Evolutionary conservation across 2,888 invertebrate species (phyloP).

Genomic region (Tetrapedia diversipes): DNA sequence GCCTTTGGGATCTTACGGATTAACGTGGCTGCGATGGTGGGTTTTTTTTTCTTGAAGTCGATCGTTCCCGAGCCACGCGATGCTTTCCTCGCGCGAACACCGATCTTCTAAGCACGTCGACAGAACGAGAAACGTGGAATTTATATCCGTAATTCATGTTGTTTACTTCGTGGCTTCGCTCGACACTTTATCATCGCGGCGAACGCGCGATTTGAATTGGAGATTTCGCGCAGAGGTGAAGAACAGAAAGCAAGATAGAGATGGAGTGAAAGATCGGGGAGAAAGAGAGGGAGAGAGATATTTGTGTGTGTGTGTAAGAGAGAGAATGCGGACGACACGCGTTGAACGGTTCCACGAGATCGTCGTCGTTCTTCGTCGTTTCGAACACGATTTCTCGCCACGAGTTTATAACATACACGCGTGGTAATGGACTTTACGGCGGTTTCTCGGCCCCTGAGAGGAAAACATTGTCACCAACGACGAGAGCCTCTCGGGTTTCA

Average conservation of each 20-base stretch:
- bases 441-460: background rate
- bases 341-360: background rate
- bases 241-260: background rate
- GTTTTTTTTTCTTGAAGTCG: no score
- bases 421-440: slow-evolving; percentile 22
- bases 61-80: no score
- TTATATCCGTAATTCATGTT: slow-evolving; percentile 33
- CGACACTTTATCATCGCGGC: slow-evolving; percentile 25
- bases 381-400: background rate
- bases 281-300: background rate
- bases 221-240: slow-evolving; percentile 23
- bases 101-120: background rate
- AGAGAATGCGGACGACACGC: no score
- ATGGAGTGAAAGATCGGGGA: background rate
- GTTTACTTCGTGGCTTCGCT: slow-evolving; percentile 26
- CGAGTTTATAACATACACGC: background rate
- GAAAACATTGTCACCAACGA: slow-evolving; percentile 24
- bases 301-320: no score
- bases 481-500: slow-evolving; percentile 33
- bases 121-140: slow-evolving; percentile 12
- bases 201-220: slow-evolving; percentile 28
- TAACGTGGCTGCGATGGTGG: no score
- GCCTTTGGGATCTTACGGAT: no score
- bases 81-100: background rate
- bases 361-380: background rate